phyloP scores from a whole-genome alignment of 2,888 invertebrate genomes.

The Reticulitermes lucifugus region DNA sequence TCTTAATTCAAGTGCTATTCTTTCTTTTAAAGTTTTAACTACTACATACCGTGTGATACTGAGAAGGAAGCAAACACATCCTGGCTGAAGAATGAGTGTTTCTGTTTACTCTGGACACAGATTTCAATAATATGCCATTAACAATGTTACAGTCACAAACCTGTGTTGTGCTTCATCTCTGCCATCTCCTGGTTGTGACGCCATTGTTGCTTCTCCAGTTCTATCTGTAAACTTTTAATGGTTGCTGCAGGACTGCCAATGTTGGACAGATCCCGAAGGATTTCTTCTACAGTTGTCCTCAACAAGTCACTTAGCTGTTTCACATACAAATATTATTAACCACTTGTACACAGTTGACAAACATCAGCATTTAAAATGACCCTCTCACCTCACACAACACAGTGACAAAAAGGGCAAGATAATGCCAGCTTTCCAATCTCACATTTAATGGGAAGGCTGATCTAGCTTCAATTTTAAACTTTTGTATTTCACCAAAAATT shows the following conservation, averaged over 20 bases:
- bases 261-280: constrained; percentile 69
- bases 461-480: no score
- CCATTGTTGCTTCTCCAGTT: constrained; percentile 78
- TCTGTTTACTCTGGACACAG: no score
- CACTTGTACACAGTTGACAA: not conserved
- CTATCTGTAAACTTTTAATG: constrained; percentile 71
- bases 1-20: not conserved
- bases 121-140: no score
- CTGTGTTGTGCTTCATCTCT: constrained; percentile 79
- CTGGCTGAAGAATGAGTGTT: no score
- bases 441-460: no score
- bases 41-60: no score
- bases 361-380: not conserved
- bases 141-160: constrained; percentile 60
- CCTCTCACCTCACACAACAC: no score
- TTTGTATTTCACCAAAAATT: no score
- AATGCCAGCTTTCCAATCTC: no score
- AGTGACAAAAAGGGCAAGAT: no score
- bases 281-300: constrained; percentile 76
- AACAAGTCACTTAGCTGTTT: constrained; percentile 76
- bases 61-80: no score
- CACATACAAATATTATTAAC: not conserved
- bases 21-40: not conserved
- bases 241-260: constrained; percentile 60
- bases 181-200: constrained; percentile 78